phyloP scores from a whole-genome alignment of 2,888 invertebrate species.

The Apodemia zela region DNA sequence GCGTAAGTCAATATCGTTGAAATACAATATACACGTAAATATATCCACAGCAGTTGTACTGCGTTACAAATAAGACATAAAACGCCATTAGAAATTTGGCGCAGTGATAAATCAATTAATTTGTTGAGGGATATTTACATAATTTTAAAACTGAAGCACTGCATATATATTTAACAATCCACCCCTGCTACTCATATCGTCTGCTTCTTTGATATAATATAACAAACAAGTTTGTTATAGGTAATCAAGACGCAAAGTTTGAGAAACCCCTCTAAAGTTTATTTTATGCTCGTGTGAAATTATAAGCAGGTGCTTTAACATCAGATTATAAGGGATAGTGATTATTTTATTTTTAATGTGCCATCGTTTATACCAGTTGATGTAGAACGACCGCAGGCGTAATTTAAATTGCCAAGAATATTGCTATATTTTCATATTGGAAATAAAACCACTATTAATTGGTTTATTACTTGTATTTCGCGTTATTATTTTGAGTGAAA shows the following conservation, averaged over 20 bases:
- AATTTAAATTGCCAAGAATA: not conserved
- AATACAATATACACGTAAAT: no score
- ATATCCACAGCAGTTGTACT: no score
- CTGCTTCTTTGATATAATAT: no score
- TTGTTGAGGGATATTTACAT: no score
- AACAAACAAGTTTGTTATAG: not conserved
- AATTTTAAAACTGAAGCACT: no score
- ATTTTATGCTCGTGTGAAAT: slow-evolving; percentile 5
- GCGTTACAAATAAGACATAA: no score
- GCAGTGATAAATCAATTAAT: no score
- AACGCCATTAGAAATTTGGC: no score
- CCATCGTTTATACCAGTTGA: slow-evolving; percentile 5
- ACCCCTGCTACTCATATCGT: no score
- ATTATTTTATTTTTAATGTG: slow-evolving; percentile 14
- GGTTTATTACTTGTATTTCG: not conserved
- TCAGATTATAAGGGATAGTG: slow-evolving; percentile 18
- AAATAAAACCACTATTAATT: not conserved
- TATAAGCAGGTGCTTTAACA: slow-evolving; percentile 18
- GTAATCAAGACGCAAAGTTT: not conserved
- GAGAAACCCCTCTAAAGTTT: not conserved
- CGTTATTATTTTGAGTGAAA: not conserved
- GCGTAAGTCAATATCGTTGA: no score
- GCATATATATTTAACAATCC: no score
- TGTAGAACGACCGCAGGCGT: slow-evolving; percentile 7
- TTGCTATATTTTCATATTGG: slow-evolving; percentile 5